Base-by-base conservation (phyloP, 1,140 invertebrate species). In the Lasaia peninsularis region DNA sequence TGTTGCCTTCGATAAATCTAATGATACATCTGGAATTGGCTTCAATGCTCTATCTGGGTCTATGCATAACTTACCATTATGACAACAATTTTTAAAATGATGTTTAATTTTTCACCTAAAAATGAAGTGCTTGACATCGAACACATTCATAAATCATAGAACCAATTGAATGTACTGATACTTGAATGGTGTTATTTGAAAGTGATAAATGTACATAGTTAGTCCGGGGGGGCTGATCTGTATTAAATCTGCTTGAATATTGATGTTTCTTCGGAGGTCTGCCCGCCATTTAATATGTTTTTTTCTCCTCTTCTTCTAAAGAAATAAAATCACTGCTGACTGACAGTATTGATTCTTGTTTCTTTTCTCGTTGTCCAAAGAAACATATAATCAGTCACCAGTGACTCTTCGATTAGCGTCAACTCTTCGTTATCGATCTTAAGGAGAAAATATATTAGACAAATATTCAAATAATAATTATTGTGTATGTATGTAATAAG, bases 1-100 rank as follows among this genome's bases (percentile, higher is more conserved):
- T 63, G 60, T 63, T 65, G 55, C 60, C 60, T 63, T 62, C 34
- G 60, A 69, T 61, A 65, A 69, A 69, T 69, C 63, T 65, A 61
- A 69, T 65, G 59, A 65, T 65, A 62, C 54, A 57, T 66, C 60
- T 61, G 28, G 28, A 31, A 31, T 31, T 31, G 28, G 8, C 8
- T 31, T 31, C 28, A 31, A 31, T 31, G 28, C 28, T 31, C 28
- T 31, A 31, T 31, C 28, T 31, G 28, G 28, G 28, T 31, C 28
- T 31, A 31, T 31, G 28, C 8, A 31, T 5, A 31, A 3, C 28
- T 31, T 31, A 3, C 28, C 28, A 31, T 31, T 31, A 3, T 31
- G 28, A 31, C 28, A 31, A 31, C 3, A 31, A 31, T 5, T 31
- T 8, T 31, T 31, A 31, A 62, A 63, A 67, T 67, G 48, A 59